Percentiles rank a stretch among this genome's conserved stretches.
Conservation (phyloP, 1,140 invertebrate species). For the Melipona quadrifasciata region DNA sequence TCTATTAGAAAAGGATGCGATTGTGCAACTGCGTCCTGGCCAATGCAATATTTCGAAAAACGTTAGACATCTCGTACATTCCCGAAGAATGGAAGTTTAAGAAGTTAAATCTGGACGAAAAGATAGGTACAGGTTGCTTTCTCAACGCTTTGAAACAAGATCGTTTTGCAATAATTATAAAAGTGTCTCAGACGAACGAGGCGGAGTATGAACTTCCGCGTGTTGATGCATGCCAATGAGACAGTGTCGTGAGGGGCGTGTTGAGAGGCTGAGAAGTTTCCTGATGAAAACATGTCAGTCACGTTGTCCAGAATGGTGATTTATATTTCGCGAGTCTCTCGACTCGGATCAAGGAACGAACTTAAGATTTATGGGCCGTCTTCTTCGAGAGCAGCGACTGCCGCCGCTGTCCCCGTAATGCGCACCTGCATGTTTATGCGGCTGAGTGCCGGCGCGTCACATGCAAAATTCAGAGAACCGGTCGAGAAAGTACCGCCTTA, state of each 20-base stretch:
- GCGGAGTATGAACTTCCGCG: background rate
- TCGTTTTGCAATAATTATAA: background rate
- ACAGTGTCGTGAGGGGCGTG: background rate
- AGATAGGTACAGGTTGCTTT: too few relatives aligned
- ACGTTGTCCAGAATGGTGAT: background rate
- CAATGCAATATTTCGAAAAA: too few relatives aligned
- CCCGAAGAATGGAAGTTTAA: too few relatives aligned
- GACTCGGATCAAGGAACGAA: slow-evolving; percentile 4
- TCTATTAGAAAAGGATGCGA: too few relatives aligned
- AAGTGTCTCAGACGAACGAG: background rate
- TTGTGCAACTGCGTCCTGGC: too few relatives aligned
- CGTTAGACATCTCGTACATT: too few relatives aligned
- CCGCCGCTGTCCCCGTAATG: slow-evolving; percentile 1
- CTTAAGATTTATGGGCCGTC: slow-evolving; percentile 19
- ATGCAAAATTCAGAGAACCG: background rate
- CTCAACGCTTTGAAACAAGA: too few relatives aligned
- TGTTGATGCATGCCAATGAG: background rate
- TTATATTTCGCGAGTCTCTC: background rate
- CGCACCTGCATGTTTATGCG: slow-evolving; percentile 11
- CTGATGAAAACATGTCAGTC: background rate
- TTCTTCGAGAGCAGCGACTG: background rate
- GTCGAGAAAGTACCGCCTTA: too few relatives aligned
- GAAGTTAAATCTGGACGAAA: too few relatives aligned
- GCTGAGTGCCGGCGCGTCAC: too few relatives aligned
- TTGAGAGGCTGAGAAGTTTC: background rate